These are phyloP conservation scores for Drosophila neonasuta DNA, from an alignment of 2,888 invertebrate species.

Conservation along the genomic window DNA sequence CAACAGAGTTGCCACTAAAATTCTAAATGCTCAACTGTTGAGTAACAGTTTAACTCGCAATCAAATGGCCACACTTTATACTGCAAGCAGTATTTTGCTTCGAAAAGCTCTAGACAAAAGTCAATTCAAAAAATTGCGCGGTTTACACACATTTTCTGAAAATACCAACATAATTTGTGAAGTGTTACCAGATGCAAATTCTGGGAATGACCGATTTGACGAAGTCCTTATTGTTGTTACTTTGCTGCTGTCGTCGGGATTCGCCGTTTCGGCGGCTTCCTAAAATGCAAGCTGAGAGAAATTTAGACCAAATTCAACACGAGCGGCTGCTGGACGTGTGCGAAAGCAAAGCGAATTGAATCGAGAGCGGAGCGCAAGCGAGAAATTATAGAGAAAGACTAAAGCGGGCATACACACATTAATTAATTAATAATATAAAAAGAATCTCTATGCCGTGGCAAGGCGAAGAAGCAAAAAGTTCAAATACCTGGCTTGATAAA, in stretches of 20 bases:
- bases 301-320: constrained; percentile 60
- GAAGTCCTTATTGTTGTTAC: constrained; percentile 3
- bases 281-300: constrained; percentile 37
- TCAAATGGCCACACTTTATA: neutral
- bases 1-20: constrained; percentile 37
- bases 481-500: constrained; percentile 17
- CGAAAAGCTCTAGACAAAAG: neutral
- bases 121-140: neutral
- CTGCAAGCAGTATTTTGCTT: neutral
- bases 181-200: neutral
- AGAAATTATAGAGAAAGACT: constrained; percentile 64
- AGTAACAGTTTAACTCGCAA: constrained; percentile 25
- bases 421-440: constrained; percentile 36
- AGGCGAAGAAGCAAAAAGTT: constrained; percentile 15
- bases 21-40: constrained; percentile 22
- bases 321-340: constrained; percentile 79
- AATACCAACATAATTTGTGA: neutral
- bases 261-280: constrained; percentile 14
- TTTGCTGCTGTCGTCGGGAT: constrained; percentile 19
- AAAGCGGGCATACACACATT: constrained; percentile 42
- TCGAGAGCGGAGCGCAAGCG: constrained; percentile 69
- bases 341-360: constrained; percentile 47
- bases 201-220: neutral
- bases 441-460: constrained; percentile 23
- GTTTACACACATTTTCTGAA: neutral